phyloP scores from a whole-genome alignment of 2,888 invertebrate genomes.

The Oscheius onirici region DNA sequence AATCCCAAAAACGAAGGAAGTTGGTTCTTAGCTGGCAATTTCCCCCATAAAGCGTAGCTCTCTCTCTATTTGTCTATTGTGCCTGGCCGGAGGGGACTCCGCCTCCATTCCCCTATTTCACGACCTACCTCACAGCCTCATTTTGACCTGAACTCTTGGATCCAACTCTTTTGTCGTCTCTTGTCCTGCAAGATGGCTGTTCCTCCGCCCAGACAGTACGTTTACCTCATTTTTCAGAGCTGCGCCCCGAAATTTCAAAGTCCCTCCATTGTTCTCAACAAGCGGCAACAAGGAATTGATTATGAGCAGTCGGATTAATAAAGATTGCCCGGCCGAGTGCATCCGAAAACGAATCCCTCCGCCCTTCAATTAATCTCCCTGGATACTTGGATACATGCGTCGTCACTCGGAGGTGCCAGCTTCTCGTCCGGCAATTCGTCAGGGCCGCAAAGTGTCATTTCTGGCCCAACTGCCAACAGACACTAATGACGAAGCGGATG shows the following conservation, averaged over 20 bases:
- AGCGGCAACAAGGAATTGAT: not conserved
- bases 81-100: not conserved
- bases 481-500: not conserved
- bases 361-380: constrained; percentile 4
- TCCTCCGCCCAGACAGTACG: constrained; percentile 22
- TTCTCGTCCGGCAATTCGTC: not conserved
- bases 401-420: constrained; percentile 6
- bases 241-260: not conserved
- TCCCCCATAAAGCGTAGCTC: not conserved
- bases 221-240: not conserved
- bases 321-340: not conserved
- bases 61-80: constrained; percentile 33
- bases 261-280: not conserved
- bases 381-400: constrained; percentile 1
- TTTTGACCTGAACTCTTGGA: not conserved
- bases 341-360: not conserved
- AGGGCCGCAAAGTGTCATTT: constrained; percentile 7
- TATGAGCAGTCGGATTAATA: not conserved
- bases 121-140: not conserved
- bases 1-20: no score
- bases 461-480: constrained; percentile 15
- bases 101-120: not conserved
- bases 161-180: not conserved
- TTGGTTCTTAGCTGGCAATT: not conserved
- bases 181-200: not conserved